A percentile compares a stretch with the other conserved stretches of the same genome.
Conservation (phyloP, 2,797 vertebrate species). For the Mus minutoides region DNA sequence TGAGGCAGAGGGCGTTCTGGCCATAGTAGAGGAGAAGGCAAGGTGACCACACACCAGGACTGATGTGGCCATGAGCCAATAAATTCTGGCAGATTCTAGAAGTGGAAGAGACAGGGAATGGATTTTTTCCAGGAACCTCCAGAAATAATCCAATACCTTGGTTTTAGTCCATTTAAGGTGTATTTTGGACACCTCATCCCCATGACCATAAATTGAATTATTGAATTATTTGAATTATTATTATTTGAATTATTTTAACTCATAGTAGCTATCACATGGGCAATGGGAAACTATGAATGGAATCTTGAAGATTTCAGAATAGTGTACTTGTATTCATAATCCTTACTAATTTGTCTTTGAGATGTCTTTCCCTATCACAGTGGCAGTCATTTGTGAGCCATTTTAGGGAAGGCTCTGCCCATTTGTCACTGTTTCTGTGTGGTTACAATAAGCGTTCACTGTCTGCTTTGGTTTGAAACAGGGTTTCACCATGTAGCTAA, state of each 20-base stretch:
- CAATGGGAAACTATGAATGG: background rate
- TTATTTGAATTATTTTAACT: background rate
- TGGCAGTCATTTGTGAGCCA: background rate
- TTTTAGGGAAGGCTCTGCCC: background rate
- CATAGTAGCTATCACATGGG: background rate
- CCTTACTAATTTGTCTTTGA: background rate
- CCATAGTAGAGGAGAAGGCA: background rate
- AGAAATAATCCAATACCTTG: background rate
- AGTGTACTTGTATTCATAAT: background rate
- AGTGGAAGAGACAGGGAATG: background rate
- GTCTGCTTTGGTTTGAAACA: background rate
- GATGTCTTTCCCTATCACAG: background rate
- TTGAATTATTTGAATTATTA: background rate
- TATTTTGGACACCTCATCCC: background rate
- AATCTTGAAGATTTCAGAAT: background rate
- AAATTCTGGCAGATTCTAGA: background rate
- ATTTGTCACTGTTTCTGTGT: background rate
- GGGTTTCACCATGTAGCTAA: background rate
- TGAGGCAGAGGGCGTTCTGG: background rate
- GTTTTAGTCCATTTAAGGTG: background rate
- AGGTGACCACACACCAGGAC: background rate
- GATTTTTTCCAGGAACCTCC: background rate
- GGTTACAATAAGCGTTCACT: background rate
- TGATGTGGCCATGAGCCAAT: background rate
- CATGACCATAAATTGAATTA: background rate